Conservation (phyloP, 2,797 vertebrate species). For the Neosilurus hyrtlii region DNA sequence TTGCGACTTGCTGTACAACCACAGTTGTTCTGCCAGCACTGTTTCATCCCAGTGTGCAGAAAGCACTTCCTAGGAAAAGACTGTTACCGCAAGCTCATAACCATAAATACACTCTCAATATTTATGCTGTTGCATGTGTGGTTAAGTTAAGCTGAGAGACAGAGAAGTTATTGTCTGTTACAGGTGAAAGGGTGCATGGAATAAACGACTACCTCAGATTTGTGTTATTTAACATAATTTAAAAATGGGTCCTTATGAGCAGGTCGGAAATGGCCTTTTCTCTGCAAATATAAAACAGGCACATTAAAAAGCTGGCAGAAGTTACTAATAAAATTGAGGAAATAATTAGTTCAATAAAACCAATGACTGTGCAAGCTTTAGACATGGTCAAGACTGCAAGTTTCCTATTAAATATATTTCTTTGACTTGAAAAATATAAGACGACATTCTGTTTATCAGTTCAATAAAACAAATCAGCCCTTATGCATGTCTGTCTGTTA, state of each 20-base stretch:
- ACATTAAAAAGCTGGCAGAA: not conserved
- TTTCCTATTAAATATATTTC: slow-evolving; percentile 38
- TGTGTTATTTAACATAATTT: slow-evolving; percentile 12
- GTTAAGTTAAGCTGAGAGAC: slow-evolving; percentile 45
- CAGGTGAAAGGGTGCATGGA: slow-evolving; percentile 54
- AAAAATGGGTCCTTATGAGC: not conserved
- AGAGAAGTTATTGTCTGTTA: slow-evolving; percentile 51
- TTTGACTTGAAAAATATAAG: slow-evolving; percentile 7
- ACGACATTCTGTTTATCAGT: no score
- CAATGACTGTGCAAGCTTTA: not conserved
- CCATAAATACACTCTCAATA: slow-evolving; percentile 64
- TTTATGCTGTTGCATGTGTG: slow-evolving; percentile 55
- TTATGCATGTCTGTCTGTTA: not conserved
- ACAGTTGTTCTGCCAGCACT: slow-evolving; percentile 48
- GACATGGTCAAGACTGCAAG: slow-evolving; percentile 23
- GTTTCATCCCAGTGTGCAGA: slow-evolving; percentile 50
- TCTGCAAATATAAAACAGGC: slow-evolving; percentile 12
- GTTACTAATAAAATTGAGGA: slow-evolving; percentile 15
- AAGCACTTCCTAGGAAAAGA: slow-evolving; percentile 59
- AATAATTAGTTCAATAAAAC: not conserved
- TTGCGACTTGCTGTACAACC: slow-evolving; percentile 39
- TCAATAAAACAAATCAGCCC: not conserved
- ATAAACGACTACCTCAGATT: slow-evolving; percentile 26
- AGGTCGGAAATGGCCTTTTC: not conserved
- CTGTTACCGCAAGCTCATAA: slow-evolving; percentile 61